Conservation (phyloP, 2,797 vertebrate genomes). For the Lutra lutra region DNA sequence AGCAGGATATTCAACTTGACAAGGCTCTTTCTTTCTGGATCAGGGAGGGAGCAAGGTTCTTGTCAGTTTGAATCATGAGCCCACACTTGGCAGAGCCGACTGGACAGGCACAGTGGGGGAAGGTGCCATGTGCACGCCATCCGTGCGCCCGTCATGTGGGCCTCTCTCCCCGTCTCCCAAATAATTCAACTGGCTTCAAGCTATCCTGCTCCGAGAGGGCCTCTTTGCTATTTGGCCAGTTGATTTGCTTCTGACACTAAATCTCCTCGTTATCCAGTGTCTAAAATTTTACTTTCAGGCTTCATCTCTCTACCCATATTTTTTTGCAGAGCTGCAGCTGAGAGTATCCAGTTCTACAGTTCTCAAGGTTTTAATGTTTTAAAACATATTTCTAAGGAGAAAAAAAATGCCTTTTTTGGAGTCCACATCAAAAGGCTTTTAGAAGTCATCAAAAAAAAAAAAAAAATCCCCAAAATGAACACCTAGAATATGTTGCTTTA, state of each 20-base stretch:
- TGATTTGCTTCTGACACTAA: slow-evolving; percentile 64
- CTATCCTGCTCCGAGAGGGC: background rate
- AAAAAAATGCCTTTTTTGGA: slow-evolving; percentile 85
- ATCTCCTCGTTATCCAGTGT: slow-evolving; percentile 56
- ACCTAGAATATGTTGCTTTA: slow-evolving; percentile 75
- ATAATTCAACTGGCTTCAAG: slow-evolving; percentile 31
- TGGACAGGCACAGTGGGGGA: slow-evolving; percentile 59
- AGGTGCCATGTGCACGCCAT: slow-evolving; percentile 63
- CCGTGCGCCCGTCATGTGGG: background rate
- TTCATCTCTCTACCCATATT: background rate
- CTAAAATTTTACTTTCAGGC: slow-evolving; percentile 56
- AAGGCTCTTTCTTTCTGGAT: slow-evolving; percentile 78
- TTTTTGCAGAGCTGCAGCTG: slow-evolving; percentile 69
- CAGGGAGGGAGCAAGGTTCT: slow-evolving; percentile 64
- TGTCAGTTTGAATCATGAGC: slow-evolving; percentile 80
- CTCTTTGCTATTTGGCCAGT: slow-evolving; percentile 40
- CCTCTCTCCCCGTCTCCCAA: slow-evolving; percentile 8
- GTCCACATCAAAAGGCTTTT: slow-evolving; percentile 90
- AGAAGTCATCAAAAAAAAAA: slow-evolving; percentile 88
- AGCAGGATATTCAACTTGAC: slow-evolving; percentile 80
- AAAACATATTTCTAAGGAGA: slow-evolving; percentile 88
- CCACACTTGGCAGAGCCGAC: slow-evolving; percentile 29
- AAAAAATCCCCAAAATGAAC: slow-evolving; percentile 66
- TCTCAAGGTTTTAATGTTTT: slow-evolving; percentile 88
- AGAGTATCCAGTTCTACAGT: slow-evolving; percentile 75